Evolutionary conservation across 2,888 invertebrate species (phyloP), one percentile per base, ranked within the genome.

Genomic region (Enchytraeus crypticus): DNA sequence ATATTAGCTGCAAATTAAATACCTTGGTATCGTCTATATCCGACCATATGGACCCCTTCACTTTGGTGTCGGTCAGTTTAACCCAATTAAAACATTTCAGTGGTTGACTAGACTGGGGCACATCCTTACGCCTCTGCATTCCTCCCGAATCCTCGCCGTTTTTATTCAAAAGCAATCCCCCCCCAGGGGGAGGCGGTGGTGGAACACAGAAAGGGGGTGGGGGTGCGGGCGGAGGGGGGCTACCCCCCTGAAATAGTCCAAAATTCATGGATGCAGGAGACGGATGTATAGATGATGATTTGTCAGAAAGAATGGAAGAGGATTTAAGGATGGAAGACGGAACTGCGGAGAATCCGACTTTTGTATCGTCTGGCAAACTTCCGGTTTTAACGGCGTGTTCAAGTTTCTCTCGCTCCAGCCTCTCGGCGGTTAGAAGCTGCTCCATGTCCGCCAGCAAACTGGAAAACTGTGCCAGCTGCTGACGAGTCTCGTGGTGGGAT

Each of bases 71-170:
- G 0, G 93, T 91, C 63, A 95, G 82, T 77, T 92, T 95, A 56
- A 90, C 89, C 97, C 97, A 97, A 82, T 97, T 97, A 82, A 97
- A 92, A 59, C 92, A 92, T 32, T 64, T 64, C 43, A 97, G 81
- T 0, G 93, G 91, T 79, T 90, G 90, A 4, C 89, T 85, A 0
- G 96, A 90, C 71, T 89, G 89, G 14, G 97, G 97, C 60, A 92
- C 89, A 79, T 92, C 89, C 80, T 91, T 92, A 63, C 71, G 69
- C 30, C 66, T 67, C 21, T 62, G 57, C 14, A 69, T 43, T 4
- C 64, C 45, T 8, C 57, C 61, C 3, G 57, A 56, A 23, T 30
- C 30, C 5, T 21, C 46, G 11, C 47, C 46, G n/a, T n/a, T n/a
- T n/a, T n/a, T n/a, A n/a, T n/a, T n/a, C n/a, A n/a, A n/a, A n/a